Conservation (phyloP, 2,888 invertebrate species). For the Plutella xylostella region DNA sequence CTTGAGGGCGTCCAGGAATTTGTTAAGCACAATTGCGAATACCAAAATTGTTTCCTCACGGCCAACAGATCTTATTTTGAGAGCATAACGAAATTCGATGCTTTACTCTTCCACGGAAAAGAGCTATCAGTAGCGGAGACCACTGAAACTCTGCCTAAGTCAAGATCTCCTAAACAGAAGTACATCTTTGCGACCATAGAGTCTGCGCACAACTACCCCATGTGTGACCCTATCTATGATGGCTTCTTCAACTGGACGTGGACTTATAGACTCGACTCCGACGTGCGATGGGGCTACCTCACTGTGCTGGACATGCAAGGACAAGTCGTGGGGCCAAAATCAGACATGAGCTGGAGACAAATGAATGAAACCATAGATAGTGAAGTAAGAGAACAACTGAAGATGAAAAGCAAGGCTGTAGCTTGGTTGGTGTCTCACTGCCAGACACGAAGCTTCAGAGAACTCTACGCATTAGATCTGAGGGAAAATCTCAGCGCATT, state of each 20-base stretch:
- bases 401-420: slow-evolving; percentile 8
- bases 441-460: slow-evolving; percentile 1
- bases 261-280: slow-evolving; percentile 17
- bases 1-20: slow-evolving; percentile 29
- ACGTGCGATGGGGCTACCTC: slow-evolving; percentile 27
- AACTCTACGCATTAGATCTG: slow-evolving; percentile 8
- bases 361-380: not conserved
- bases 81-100: slow-evolving; percentile 33
- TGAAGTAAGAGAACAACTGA: slow-evolving; percentile 2
- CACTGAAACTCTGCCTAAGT: slow-evolving; percentile 15
- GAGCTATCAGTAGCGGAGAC: slow-evolving; percentile 22
- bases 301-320: slow-evolving; percentile 23
- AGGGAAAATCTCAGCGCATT: slow-evolving; percentile 7
- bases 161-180: slow-evolving; percentile 25
- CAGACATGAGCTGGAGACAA: slow-evolving; percentile 7
- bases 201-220: slow-evolving; percentile 30
- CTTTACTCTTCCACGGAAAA: slow-evolving; percentile 34
- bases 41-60: slow-evolving; percentile 40
- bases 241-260: slow-evolving; percentile 20
- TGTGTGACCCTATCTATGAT: slow-evolving; percentile 19
- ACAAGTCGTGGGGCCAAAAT: slow-evolving; percentile 6
- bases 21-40: slow-evolving; percentile 27
- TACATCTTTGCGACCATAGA: slow-evolving; percentile 32
- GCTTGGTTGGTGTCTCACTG: slow-evolving; percentile 13
- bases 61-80: slow-evolving; percentile 24